Percentiles rank a stretch among this genome's conserved stretches.
phyloP scores from a whole-genome alignment of 2,888 invertebrate genomes.

The Heteromurus nitidus region DNA sequence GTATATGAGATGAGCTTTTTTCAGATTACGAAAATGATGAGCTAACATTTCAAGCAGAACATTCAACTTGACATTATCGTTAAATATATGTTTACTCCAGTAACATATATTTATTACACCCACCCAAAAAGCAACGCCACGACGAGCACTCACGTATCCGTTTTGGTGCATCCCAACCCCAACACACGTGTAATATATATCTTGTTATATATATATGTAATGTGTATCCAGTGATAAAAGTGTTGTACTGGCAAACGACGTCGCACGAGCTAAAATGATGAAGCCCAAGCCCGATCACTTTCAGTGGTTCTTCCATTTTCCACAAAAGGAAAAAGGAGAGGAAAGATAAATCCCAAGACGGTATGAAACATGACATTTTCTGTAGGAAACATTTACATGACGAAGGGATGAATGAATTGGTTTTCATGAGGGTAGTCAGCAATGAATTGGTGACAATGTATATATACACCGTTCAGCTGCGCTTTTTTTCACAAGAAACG shows the following conservation, averaged over 20 bases:
- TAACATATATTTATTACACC: slow-evolving; percentile 32
- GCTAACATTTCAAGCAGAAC: slow-evolving; percentile 58
- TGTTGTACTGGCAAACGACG: slow-evolving; percentile 10
- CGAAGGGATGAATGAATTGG: slow-evolving; percentile 62
- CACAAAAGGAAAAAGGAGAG: slow-evolving; percentile 6
- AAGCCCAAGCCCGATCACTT: slow-evolving; percentile 47
- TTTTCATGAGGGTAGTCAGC: slow-evolving; percentile 32
- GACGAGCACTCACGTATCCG: too few relatives aligned
- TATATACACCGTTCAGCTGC: too few relatives aligned
- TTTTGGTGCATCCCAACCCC: not conserved
- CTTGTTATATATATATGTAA: slow-evolving; percentile 2
- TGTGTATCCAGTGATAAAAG: slow-evolving; percentile 2
- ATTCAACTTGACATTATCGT: slow-evolving; percentile 63
- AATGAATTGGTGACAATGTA: too few relatives aligned
- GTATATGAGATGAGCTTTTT: not conserved
- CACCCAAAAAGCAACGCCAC: not conserved
- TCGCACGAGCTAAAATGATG: slow-evolving; percentile 46
- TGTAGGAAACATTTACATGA: slow-evolving; percentile 22
- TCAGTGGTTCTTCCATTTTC: slow-evolving; percentile 40
- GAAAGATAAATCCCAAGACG: slow-evolving; percentile 46
- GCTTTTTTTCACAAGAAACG: too few relatives aligned
- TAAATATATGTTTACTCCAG: slow-evolving; percentile 45
- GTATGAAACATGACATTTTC: slow-evolving; percentile 55
- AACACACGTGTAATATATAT: not conserved
- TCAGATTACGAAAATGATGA: slow-evolving; percentile 46